Conservation (phyloP, 2,888 invertebrate genomes). For the Asteroscopus sphinx region DNA sequence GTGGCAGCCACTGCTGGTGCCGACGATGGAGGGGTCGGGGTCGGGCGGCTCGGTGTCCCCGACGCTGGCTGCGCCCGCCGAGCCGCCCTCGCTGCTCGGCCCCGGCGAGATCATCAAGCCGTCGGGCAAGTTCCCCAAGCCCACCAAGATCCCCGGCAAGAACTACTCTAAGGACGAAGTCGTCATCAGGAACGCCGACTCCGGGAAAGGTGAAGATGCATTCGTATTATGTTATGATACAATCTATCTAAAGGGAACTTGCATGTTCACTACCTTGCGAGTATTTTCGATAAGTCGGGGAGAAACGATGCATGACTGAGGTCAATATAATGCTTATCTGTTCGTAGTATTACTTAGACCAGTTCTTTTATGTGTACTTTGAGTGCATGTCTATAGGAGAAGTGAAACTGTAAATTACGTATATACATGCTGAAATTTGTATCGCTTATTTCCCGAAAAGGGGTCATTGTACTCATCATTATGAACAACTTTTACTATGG, state of each 20-base stretch:
- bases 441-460: too few species aligned
- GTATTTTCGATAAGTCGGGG: constrained; percentile 51
- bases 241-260: constrained; percentile 41
- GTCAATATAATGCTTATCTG: constrained; percentile 70
- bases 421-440: constrained; percentile 6
- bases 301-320: constrained; percentile 71
- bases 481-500: too few species aligned
- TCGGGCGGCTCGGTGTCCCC: constrained; percentile 86
- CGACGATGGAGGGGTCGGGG: constrained; percentile 88
- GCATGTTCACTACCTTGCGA: constrained; percentile 43
- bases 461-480: too few species aligned
- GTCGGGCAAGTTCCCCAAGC: constrained; percentile 96
- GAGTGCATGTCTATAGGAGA: constrained; percentile 66
- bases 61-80: constrained; percentile 89
- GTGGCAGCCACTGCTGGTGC: constrained; percentile 82
- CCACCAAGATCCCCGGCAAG: constrained; percentile 97
- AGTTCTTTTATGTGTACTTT: constrained; percentile 63
- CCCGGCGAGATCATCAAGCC: constrained; percentile 96
- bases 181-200: constrained; percentile 98
- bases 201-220: constrained; percentile 95
- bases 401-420: constrained; percentile 41
- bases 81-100: constrained; percentile 90
- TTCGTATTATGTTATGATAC: constrained; percentile 8
- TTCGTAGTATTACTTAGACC: constrained; percentile 65
- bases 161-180: constrained; percentile 98